Base-by-base conservation (phyloP, 2,888 invertebrate species). In the Corbicula japonica region DNA sequence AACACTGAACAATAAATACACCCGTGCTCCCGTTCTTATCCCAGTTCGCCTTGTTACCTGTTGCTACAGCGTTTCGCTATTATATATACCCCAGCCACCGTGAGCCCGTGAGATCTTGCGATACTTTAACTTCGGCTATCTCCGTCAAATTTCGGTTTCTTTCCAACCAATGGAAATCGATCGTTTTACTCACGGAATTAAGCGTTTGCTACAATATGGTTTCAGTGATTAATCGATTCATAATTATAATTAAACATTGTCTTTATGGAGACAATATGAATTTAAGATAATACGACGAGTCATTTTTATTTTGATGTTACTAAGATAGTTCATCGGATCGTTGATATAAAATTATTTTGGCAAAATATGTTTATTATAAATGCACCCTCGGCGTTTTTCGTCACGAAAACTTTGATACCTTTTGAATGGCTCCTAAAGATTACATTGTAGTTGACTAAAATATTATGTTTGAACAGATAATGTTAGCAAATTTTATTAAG, bases 261-360 rank as follows among this genome's bases (percentile, higher is more conserved):
- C 35, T 30, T 35, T 58, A 15, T 6, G 6, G 21, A 58, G 58
- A 52, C 30, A 38, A 54, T 54, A 34, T 32, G n/a, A 50, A 28
- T 38, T 35, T 50, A 50, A 30, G 28, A 54, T 54, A 66, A 52
- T 28, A 28, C 21, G n/a, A 26, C 54, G 54, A 66, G 26, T 54
- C 28, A 54, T 54, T 54, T 32, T 12, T 66, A 28, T 66, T 66
- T 63, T 63, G 63, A 63, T 63, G 63, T 63, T 50, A 63, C 63
- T 54, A 54, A 52, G 54, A 66, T 54, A 66, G 52, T 34, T 66
- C 6, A 65, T 21, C 10, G 21, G 54, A 54, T 41, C 54, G 35
- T 41, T 8, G 21, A 50, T 5, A 35, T 23, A 35, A 38, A 23
- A 26, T 18, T 34, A 41, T 41, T 28, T n/a, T 30, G 38, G 54